Base-by-base conservation (phyloP, 2,113 vertebrate species). In the Cavia porcellus region DNA sequence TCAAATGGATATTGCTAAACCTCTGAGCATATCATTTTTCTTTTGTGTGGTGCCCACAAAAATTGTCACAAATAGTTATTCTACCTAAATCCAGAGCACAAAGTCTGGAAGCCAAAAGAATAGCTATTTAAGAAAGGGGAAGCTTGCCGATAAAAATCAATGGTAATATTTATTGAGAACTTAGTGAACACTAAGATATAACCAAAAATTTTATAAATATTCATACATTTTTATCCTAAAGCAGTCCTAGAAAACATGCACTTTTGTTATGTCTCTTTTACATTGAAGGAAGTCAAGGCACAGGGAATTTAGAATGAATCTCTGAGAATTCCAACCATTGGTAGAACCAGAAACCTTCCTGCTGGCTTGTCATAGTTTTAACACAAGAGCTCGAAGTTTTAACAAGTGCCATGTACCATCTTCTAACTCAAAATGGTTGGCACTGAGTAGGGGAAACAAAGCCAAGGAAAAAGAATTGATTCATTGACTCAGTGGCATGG, bases 141-240 rank as follows among this genome's bases (percentile, higher is more conserved):
- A 47, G 1, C 28, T 12, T 6, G 4, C 59, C 30, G 70, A 59
- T 64, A 83, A 47, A 80, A 90, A 75, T 81, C 84, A 62, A 77
- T 64, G 62, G 25, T 47, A 90, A 77, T 24, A 81, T 91, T 92
- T 92, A 62, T n/a, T 88, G 66, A 85, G 32, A 70, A 55, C 8
- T 72, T 85, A n/a, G 50, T 77, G 12, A 10, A 32, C 42, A 15
- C 10, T n/a, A 80, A 13, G 11, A 12, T 92, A 10, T 47, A 19
- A 13, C 89, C 42, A 85, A 88, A 92, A 94, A 64, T 24, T 50
- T 81, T 50, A 30, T 9, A 87, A 90, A 80, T 59, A 62, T 80
- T 75, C 19, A 57, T 77, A 87, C 86, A 92, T 57, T 82, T 93
- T 75, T 94, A 92, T 95, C 22, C 92, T 68, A 61, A 4, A 55